Evolutionary conservation across 2,888 invertebrate genomes (phyloP).

Genomic region (Diarsia rubi): DNA sequence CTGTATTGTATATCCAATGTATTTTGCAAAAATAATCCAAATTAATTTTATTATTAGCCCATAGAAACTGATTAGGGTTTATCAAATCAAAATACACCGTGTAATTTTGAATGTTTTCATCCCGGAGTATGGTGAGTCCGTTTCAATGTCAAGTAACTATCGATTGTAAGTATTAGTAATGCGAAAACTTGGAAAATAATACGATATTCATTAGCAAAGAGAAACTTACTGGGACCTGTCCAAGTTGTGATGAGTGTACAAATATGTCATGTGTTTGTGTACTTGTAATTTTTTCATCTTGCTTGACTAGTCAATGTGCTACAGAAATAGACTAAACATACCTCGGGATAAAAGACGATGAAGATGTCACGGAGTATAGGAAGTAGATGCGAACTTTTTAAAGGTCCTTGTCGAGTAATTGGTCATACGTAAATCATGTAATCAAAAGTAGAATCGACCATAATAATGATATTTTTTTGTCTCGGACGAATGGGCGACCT

Average conservation of each 20-base stretch:
- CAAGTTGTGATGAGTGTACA: slow-evolving; percentile 23
- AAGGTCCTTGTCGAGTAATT: slow-evolving; percentile 11
- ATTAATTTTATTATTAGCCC: slow-evolving; percentile 8
- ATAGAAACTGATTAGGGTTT: slow-evolving; percentile 12
- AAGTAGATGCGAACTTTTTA: slow-evolving; percentile 7
- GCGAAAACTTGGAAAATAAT: slow-evolving; percentile 25
- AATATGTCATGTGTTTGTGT: slow-evolving; percentile 2
- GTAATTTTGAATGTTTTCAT: slow-evolving; percentile 20
- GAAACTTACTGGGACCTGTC: slow-evolving; percentile 23
- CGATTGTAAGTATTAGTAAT: slow-evolving; percentile 8
- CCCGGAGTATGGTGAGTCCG: slow-evolving; percentile 11
- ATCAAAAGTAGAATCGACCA: slow-evolving; percentile 31
- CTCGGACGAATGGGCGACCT: slow-evolving; percentile 58
- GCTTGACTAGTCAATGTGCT: background rate
- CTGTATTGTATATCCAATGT: slow-evolving; percentile 31
- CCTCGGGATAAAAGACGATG: slow-evolving; percentile 21
- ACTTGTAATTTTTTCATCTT: slow-evolving; percentile 3
- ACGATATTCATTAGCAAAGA: background rate
- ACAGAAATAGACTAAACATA: slow-evolving; percentile 1
- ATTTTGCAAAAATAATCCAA: slow-evolving; percentile 14
- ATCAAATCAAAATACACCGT: slow-evolving; percentile 23
- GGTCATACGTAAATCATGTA: slow-evolving; percentile 14
- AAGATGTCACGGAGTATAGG: slow-evolving; percentile 21
- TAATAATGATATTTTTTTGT: slow-evolving; percentile 19
- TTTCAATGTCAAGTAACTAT: background rate